Conservation (phyloP, 1,140 invertebrate species). For the Trichomalopsis sarcophagae region DNA sequence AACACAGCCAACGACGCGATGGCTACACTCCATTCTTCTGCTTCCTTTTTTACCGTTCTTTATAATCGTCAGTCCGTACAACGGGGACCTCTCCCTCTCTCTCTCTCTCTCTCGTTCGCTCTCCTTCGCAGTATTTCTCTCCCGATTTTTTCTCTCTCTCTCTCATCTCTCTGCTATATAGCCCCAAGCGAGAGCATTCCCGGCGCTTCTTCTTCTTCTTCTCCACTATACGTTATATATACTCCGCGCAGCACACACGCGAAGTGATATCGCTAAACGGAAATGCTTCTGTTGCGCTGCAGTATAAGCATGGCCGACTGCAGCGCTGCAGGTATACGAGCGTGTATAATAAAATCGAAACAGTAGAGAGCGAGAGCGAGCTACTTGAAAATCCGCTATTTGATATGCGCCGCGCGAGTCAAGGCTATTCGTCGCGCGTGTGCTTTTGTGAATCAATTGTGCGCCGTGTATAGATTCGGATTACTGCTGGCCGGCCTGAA, state of each 20-base stretch:
- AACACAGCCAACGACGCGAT: conserved; percentile 72
- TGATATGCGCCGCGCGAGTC: conserved; percentile 37
- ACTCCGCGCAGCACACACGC: conserved; percentile 48
- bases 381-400: conserved; percentile 45
- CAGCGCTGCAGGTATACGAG: neutral
- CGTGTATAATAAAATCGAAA: conserved; percentile 31
- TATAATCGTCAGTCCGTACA: conserved; percentile 73
- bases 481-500: neutral
- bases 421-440: neutral
- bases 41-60: conserved; percentile 74
- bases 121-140: conserved; percentile 31
- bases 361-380: conserved; percentile 10
- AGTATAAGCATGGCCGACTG: neutral
- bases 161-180: conserved; percentile 58
- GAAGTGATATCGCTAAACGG: conserved; percentile 56
- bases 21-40: conserved; percentile 71
- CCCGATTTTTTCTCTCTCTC: neutral
- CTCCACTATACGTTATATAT: conserved; percentile 50
- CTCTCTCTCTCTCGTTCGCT: conserved; percentile 9
- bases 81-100: conserved; percentile 60
- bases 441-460: conserved; percentile 38
- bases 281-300: conserved; percentile 56
- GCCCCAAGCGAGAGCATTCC: conserved; percentile 63
- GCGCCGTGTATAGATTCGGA: neutral
- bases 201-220: conserved; percentile 59